phyloP scores from a whole-genome alignment of 2,113 vertebrate genomes.

The Poecilia latipinna region DNA sequence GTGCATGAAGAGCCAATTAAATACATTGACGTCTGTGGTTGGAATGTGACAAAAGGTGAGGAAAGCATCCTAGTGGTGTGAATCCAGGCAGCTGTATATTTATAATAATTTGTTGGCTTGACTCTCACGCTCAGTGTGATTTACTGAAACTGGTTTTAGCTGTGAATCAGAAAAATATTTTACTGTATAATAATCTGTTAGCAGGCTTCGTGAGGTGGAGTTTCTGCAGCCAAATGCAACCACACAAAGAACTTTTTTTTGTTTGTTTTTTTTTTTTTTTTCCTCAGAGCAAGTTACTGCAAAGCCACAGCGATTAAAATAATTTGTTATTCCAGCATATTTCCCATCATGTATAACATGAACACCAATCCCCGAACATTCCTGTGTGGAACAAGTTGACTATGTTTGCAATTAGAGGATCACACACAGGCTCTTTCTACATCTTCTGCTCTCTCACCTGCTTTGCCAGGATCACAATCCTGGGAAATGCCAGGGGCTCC shows the following conservation, averaged over 20 bases:
- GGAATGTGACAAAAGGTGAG: not conserved
- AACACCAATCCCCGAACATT: constrained; percentile 16
- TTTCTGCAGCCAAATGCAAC: constrained; percentile 25
- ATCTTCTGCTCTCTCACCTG: constrained; percentile 66
- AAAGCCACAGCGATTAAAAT: constrained; percentile 31
- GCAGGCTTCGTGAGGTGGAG: constrained; percentile 11
- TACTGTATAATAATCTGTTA: not conserved
- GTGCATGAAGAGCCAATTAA: not conserved
- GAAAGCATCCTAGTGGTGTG: not conserved
- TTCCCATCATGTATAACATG: constrained; percentile 23
- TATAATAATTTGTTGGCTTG: constrained; percentile 3
- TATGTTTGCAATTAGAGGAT: constrained; percentile 32
- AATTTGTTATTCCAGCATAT: constrained; percentile 43
- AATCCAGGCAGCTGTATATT: too few relatives aligned
- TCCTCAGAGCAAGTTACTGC: constrained; percentile 1
- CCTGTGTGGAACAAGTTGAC: constrained; percentile 18
- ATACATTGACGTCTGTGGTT: not conserved
- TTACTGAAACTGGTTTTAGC: not conserved
- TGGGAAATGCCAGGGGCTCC: constrained; percentile 49
- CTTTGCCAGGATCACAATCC: constrained; percentile 72
- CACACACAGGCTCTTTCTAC: not conserved
- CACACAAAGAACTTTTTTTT: constrained; percentile 15
- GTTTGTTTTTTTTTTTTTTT: not conserved
- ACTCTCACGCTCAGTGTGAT: constrained; percentile 7
- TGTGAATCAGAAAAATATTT: not conserved